A percentile compares a stretch with the other conserved stretches of the same genome.
phyloP scores from a whole-genome alignment of 2,888 invertebrate genomes.

The Andrena flavipes region DNA sequence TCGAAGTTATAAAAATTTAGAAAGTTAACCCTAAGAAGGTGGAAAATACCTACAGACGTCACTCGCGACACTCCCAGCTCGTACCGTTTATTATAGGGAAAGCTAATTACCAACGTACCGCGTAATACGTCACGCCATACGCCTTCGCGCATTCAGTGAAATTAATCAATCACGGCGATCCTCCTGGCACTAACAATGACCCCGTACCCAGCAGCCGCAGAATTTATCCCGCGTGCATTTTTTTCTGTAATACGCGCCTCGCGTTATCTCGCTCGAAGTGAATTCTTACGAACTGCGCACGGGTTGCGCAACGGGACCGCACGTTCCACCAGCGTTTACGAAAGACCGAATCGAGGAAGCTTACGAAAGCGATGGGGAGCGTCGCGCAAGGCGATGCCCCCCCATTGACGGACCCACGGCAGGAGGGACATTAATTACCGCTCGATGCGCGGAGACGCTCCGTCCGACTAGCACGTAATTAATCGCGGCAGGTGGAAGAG shows the following conservation, averaged over 20 bases:
- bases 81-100: not conserved
- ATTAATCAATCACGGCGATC: constrained; percentile 16
- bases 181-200: constrained; percentile 24
- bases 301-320: constrained; percentile 8
- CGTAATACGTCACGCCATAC: constrained; percentile 10
- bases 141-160: not conserved
- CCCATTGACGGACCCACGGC: constrained; percentile 6
- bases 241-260: no score
- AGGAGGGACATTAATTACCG: constrained; percentile 64
- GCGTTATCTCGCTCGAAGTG: not conserved
- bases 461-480: constrained; percentile 55
- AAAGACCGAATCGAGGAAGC: constrained; percentile 11
- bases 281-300: not conserved
- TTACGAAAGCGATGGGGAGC: constrained; percentile 3
- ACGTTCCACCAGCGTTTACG: constrained; percentile 9
- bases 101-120: constrained; percentile 13
- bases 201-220: no score
- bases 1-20: no score
- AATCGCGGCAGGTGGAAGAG: constrained; percentile 64
- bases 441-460: constrained; percentile 62
- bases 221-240: no score
- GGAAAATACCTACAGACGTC: no score
- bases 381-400: not conserved
- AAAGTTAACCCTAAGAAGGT: no score
- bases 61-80: no score